These are phyloP conservation scores for Criorhina ranunculi DNA, from an alignment of 2,888 invertebrate species.

Conservation along the genomic window DNA sequence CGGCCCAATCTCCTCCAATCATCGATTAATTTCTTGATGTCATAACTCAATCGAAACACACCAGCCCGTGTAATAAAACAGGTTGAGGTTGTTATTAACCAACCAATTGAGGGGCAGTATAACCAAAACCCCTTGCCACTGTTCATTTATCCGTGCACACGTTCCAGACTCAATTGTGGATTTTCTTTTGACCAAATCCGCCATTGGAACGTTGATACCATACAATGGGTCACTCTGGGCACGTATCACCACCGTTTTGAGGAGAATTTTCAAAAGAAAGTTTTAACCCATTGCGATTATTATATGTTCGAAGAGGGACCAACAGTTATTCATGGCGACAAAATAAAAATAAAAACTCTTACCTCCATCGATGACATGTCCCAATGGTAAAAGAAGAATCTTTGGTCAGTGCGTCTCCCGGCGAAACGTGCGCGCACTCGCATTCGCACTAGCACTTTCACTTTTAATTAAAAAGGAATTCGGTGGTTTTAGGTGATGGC, in stretches of 20 bases:
- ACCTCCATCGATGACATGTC: conserved; percentile 62
- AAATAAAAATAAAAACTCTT: conserved; percentile 27
- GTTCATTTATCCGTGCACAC: conserved; percentile 9
- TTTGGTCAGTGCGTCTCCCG: conserved; percentile 54
- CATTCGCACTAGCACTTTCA: conserved; percentile 63
- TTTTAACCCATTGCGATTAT: conserved; percentile 66
- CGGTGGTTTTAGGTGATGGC: conserved; percentile 36
- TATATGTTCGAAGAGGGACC: conserved; percentile 49
- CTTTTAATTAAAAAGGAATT: conserved; percentile 68
- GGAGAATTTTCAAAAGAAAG: conserved; percentile 71
- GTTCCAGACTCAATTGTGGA: conserved; percentile 18
- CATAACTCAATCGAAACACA: conserved; percentile 51
- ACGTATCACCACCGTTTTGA: conserved; percentile 66
- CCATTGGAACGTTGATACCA: conserved; percentile 29
- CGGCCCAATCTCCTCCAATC: conserved; percentile 12
- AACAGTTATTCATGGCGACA: conserved; percentile 1
- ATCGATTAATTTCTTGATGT: conserved; percentile 46
- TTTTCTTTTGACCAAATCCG: conserved; percentile 56
- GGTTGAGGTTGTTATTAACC: conserved; percentile 35
- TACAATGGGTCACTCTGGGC: conserved; percentile 62
- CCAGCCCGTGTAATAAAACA: conserved; percentile 46
- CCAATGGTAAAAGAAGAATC: conserved; percentile 57
- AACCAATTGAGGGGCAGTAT: conserved; percentile 30
- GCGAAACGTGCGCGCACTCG: conserved; percentile 54
- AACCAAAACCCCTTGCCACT: conserved; percentile 13